Evolutionary conservation across 1,140 invertebrate genomes (phyloP).

Genomic region (Venturia canescens): DNA sequence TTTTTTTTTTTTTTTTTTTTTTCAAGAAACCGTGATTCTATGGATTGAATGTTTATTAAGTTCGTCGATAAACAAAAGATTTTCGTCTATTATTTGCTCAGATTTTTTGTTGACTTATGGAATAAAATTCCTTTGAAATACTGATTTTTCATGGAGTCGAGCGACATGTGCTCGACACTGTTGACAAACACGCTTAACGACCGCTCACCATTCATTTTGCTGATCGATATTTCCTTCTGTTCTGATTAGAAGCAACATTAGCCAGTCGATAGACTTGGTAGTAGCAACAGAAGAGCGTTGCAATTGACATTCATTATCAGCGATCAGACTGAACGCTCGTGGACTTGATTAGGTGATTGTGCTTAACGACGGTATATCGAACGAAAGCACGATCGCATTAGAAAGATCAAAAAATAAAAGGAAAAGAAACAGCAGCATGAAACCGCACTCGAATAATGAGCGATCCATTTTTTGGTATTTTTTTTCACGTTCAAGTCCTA

Average conservation of each 20-base stretch:
- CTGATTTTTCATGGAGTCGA: too few relatives aligned
- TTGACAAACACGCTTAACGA: not conserved
- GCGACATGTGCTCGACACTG: too few relatives aligned
- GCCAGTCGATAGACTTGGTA: constrained; percentile 23
- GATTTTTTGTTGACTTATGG: too few relatives aligned
- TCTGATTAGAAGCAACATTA: constrained; percentile 2
- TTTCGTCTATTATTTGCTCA: too few relatives aligned
- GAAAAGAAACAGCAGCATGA: not conserved
- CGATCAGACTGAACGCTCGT: constrained; percentile 15
- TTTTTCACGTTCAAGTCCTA: too few relatives aligned
- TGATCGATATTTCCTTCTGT: constrained; percentile 9
- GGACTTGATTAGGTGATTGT: constrained; percentile 24
- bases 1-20: too few relatives aligned
- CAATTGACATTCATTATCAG: constrained; percentile 38
- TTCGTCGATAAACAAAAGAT: too few relatives aligned
- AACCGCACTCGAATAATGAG: too few relatives aligned
- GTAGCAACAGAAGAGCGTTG: not conserved
- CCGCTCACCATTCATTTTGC: constrained; percentile 5
- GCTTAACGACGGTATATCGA: not conserved
- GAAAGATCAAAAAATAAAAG: not conserved
- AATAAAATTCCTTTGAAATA: too few relatives aligned
- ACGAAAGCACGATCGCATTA: not conserved
- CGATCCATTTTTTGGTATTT: too few relatives aligned
- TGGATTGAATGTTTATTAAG: too few relatives aligned
- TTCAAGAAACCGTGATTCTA: too few relatives aligned